phyloP scores from a whole-genome alignment of 2,797 vertebrate genomes.

The Pachyuromys duprasi region DNA sequence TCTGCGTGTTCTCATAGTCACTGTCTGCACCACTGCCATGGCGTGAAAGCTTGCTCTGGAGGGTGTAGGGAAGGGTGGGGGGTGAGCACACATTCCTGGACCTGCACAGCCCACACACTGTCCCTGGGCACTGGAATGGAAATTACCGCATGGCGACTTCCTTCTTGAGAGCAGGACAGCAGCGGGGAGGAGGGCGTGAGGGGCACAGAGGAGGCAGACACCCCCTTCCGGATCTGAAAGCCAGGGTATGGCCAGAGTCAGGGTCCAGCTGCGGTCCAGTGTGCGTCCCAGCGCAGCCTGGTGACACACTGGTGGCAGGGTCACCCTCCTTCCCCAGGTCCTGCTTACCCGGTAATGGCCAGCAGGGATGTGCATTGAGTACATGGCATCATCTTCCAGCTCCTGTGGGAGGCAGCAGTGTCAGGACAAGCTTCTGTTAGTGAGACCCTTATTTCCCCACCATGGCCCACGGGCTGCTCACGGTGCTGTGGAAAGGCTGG shows the following conservation, averaged over 20 bases:
- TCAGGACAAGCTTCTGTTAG: neutral
- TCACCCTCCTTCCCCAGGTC: constrained; percentile 1
- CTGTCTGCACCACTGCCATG: constrained; percentile 97
- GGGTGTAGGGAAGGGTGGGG: accelerated
- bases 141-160: constrained; percentile 95
- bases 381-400: constrained; percentile 86
- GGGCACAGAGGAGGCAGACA: constrained; percentile 89
- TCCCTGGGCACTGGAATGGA: neutral
- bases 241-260: constrained; percentile 49
- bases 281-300: neutral
- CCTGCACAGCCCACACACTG: accelerated
- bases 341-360: constrained; percentile 88
- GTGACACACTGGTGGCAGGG: neutral
- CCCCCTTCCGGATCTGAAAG: constrained; percentile 94
- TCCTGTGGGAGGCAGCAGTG: constrained; percentile 80
- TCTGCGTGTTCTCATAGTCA: constrained; percentile 98
- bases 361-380: constrained; percentile 86
- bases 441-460: neutral
- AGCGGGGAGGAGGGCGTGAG: constrained; percentile 91
- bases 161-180: constrained; percentile 92
- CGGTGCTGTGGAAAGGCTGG: constrained; percentile 94
- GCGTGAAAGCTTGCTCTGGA: constrained; percentile 93
- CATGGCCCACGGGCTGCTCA: constrained; percentile 88
- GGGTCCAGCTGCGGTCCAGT: neutral
- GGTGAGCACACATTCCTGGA: neutral